Evolutionary conservation across 1,140 invertebrate species (phyloP), one percentile per base, ranked within the genome.

Genomic region (Eriosoma lanigerum): DNA sequence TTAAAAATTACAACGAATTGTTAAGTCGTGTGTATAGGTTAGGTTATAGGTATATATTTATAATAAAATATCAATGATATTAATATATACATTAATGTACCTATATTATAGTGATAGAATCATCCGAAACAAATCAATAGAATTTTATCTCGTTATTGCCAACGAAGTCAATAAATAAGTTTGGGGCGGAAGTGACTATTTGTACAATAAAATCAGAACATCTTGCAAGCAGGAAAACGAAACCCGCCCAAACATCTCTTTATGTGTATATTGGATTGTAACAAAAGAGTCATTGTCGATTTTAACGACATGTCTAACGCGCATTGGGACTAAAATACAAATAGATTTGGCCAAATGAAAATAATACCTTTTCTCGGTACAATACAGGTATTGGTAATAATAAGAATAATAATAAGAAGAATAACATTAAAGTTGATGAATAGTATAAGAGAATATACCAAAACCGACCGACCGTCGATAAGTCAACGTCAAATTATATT

Each of bases 171-270:
- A 68, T 68, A 68, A 68, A 68, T 48, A 68, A 46, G 66, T 6
- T 48, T 68, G 48, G 66, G 44, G 66, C 66, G 66, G 66, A 68
- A 68, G 48, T 68, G 66, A 48, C 66, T 68, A 44, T 66, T 66
- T 66, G 66, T 68, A 48, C 13, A 48, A 13, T n/a, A 12, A 26
- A 48, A 68, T 68, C 21, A 8, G 15, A 48, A 68, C 38, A 68
- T 44, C 38, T 68, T 48, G 66, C 66, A 48, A 38, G n/a, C 32
- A 38, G n/a, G n/a, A n/a, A 3, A 38, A 38, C 19, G 66, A 17
- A 48, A 46, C 66, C 66, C 66, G 44, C 66, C 44, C 21, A 29
- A 17, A 68, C 66, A 24, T 38, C 8, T 68, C n/a, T 38, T 10
- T 12, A 24, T n/a, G 0, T 21, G 12, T 68, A 48, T 46, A 24